Evolutionary conservation across 2,888 invertebrate species (phyloP), one percentile per base, ranked within the genome.

Genomic region (Halictus ligatus): DNA sequence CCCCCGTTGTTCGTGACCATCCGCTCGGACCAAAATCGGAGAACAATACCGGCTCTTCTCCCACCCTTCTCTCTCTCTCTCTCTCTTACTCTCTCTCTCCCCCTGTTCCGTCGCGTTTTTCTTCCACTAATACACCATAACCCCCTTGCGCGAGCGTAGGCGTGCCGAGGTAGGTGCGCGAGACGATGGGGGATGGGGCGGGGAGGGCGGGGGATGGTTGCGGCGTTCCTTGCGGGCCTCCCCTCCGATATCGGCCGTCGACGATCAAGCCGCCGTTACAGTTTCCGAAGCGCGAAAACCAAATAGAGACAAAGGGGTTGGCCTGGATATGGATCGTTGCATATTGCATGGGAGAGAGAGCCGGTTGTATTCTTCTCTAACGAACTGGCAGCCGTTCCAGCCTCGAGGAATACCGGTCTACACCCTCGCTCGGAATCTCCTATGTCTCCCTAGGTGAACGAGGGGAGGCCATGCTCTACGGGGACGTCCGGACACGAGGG

Each of bases 331-430:
- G 92, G 91, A 92, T 92, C 94, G 94, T 94, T 94, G 94, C 94
- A 94, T 94, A 94, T 94, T 94, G 94, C 94, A 94, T 94, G 92
- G 93, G 92, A 90, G 67, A 90, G 67, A 54, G 21, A 54, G 84
- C 91, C 91, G 90, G 91, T 92, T 92, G 92, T 93, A 93, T 93
- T 94, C 91, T 92, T 92, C 93, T 91, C 91, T 94, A 94, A 94
- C 94, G 94, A 94, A 93, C 83, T 92, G 60, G 50, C 74, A 48
- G 80, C 79, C 92, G 91, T 92, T 58, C 92, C 89, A 88, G 88
- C 86, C 75, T 75, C 72, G 91, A 92, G 92, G 71, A 77, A 91
- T 91, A 92, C 90, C 90, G 91, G 90, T 86, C n/a, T 25, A 89
- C 91, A 90, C 92, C 92, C 92, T 92, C 84, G 80, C 75, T n/a